A percentile compares a stretch with the other conserved stretches of the same genome.
These are phyloP conservation scores for Pardosa pseudoannulata DNA, from an alignment of 2,888 invertebrate species.

Conservation along the genomic window DNA sequence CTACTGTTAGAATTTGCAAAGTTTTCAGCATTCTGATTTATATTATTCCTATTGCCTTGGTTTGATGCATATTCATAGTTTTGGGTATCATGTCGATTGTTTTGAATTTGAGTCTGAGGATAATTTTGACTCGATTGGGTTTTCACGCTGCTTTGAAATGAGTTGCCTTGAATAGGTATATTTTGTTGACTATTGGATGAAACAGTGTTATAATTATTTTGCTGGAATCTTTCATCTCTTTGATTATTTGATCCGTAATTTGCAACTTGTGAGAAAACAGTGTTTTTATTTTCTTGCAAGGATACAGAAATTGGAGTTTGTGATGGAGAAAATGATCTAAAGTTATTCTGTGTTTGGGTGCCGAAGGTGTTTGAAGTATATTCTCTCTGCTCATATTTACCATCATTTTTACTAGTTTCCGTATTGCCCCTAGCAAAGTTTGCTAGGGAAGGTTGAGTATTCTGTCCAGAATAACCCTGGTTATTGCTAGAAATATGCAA, in stretches of 20 bases:
- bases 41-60: neutral
- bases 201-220: neutral
- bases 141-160: neutral
- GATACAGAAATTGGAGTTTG: neutral
- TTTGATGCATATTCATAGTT: neutral
- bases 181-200: neutral
- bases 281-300: neutral
- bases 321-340: neutral
- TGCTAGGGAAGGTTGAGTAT: no score
- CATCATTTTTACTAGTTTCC: neutral
- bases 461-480: neutral
- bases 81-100: neutral
- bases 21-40: neutral
- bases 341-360: neutral
- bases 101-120: neutral
- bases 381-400: neutral
- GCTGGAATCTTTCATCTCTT: neutral
- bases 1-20: neutral
- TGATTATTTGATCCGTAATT: neutral
- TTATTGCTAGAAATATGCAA: neutral
- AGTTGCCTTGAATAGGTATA: neutral
- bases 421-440: no score
- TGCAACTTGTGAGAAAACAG: neutral
- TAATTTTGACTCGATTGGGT: neutral
- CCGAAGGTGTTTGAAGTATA: neutral